These are phyloP conservation scores for Ptilodon capucinus DNA, from an alignment of 2,888 invertebrate species.

Conservation along the genomic window DNA sequence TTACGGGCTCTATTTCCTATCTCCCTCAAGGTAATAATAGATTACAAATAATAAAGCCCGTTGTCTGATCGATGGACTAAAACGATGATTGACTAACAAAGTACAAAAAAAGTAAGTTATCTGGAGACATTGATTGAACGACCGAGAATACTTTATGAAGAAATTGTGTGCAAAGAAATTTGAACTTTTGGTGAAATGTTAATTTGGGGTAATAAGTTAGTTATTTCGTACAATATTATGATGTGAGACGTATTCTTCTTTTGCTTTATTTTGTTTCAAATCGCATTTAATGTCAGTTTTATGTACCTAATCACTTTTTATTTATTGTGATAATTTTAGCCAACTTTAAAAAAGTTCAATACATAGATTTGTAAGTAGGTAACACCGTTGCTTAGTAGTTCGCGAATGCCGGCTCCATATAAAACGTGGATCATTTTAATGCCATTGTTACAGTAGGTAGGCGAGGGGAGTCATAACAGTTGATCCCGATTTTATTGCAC, in stretches of 20 bases:
- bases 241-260: background rate
- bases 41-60: conserved; percentile 3
- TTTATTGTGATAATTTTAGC: too few species aligned
- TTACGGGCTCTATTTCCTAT: too few species aligned
- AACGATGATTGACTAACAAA: conserved; percentile 24
- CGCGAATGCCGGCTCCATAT: conserved; percentile 40
- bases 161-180: conserved; percentile 24
- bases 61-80: conserved; percentile 14
- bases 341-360: too few species aligned
- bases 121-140: conserved; percentile 32
- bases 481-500: conserved; percentile 77
- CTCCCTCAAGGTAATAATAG: conserved; percentile 7
- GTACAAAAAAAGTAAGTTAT: conserved; percentile 23
- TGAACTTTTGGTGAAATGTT: conserved; percentile 22
- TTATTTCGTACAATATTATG: background rate
- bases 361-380: too few species aligned
- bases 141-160: conserved; percentile 14
- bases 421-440: conserved; percentile 54
- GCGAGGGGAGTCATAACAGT: conserved; percentile 69
- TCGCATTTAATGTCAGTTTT: background rate
- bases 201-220: conserved; percentile 12
- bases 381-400: conserved; percentile 15
- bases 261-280: background rate
- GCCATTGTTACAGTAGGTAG: conserved; percentile 67
- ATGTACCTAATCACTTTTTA: too few species aligned